Evolutionary conservation across 2,113 vertebrate species (phyloP).

Genomic region (Proteles cristata): DNA sequence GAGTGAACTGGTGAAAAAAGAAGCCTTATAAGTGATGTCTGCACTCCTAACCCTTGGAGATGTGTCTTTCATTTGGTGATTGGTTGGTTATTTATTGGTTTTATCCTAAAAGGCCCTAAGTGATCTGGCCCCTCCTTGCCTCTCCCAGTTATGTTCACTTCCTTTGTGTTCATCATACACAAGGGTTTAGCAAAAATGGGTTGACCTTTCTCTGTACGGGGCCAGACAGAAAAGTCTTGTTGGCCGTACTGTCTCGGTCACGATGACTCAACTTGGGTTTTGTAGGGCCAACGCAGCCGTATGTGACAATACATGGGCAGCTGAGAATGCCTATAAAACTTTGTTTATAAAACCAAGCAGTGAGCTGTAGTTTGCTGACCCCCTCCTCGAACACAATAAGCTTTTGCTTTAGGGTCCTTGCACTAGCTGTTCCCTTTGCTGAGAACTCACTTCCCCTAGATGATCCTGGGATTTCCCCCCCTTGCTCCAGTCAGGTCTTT

Average conservation of each 20-base stretch:
- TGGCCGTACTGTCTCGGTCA: neutral
- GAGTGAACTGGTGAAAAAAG: neutral
- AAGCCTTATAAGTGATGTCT: neutral
- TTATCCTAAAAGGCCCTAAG: neutral
- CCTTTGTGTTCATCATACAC: neutral
- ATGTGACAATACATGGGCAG: neutral
- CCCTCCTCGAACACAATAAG: neutral
- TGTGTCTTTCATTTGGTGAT: neutral
- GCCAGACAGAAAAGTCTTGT: neutral
- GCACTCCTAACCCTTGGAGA: neutral
- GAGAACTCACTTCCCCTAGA: neutral
- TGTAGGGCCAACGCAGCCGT: neutral
- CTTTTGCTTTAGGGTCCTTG: neutral
- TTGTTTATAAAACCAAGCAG: neutral
- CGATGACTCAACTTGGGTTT: neutral
- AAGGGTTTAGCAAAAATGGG: neutral
- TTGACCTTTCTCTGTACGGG: neutral
- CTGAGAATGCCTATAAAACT: constrained; percentile 28
- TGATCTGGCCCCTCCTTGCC: neutral
- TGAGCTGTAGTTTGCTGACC: neutral
- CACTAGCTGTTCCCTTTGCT: neutral
- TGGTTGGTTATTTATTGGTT: neutral
- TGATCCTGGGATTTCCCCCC: neutral
- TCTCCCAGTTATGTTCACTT: neutral
- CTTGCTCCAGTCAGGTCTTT: neutral